Evolutionary conservation across 2,113 vertebrate genomes (phyloP).

Genomic region (Rhinogobius similis): DNA sequence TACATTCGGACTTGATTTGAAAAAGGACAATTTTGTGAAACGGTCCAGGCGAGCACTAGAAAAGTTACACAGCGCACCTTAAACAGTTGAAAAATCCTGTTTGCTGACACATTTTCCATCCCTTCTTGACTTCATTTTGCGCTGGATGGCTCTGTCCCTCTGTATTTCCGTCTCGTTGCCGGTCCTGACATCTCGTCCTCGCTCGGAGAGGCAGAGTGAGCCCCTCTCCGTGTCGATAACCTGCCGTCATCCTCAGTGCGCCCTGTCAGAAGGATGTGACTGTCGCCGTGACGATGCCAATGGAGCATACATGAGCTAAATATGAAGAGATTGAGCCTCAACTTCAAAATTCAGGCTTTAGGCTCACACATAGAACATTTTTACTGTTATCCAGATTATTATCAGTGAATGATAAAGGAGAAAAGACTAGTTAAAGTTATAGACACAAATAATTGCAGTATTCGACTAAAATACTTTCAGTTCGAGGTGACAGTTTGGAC

Average conservation of each 20-base stretch:
- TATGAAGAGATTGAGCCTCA: constrained; percentile 46
- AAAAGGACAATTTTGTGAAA: too few relatives aligned
- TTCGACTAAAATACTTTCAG: too few relatives aligned
- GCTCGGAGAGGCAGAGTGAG: constrained; percentile 55
- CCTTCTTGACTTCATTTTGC: constrained; percentile 16
- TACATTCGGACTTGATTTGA: too few relatives aligned
- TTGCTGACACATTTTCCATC: neutral
- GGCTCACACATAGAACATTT: neutral
- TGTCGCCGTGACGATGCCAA: constrained; percentile 80
- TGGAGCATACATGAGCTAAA: constrained; percentile 43
- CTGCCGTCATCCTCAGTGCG: constrained; percentile 78
- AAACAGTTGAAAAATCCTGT: neutral
- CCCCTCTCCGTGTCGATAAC: constrained; percentile 58
- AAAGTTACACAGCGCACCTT: neutral
- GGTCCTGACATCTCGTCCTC: constrained; percentile 21
- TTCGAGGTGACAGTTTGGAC: too few relatives aligned
- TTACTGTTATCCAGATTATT: neutral
- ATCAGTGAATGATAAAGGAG: too few relatives aligned
- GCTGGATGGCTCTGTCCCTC: constrained; percentile 50
- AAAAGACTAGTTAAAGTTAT: too few relatives aligned
- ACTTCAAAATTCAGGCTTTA: constrained; percentile 2
- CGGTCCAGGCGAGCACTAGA: neutral
- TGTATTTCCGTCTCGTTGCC: constrained; percentile 39
- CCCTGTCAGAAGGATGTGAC: constrained; percentile 84
- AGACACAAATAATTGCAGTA: too few relatives aligned